phyloP scores from a whole-genome alignment of 2,113 vertebrate genomes.

The Dromaius novaehollandiae region DNA sequence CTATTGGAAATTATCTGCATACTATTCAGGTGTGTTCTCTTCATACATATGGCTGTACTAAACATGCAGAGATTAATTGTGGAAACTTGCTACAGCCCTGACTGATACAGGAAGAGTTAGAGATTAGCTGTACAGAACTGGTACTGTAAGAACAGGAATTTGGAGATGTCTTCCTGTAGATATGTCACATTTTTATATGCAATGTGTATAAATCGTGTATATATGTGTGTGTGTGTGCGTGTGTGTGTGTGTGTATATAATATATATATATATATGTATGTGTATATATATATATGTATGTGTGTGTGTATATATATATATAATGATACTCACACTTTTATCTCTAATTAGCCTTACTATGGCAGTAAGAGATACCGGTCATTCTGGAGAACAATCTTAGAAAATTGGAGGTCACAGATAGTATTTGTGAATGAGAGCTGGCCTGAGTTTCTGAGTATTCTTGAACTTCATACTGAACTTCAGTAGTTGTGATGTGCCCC shows the following conservation, averaged over 20 bases:
- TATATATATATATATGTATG: too few relatives aligned
- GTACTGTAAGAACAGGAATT: background rate
- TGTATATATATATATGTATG: too few relatives aligned
- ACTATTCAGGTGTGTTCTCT: accelerated
- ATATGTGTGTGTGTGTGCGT: too few relatives aligned
- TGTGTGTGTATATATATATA: too few relatives aligned
- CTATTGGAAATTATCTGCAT: background rate
- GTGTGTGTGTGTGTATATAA: too few relatives aligned
- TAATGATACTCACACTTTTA: too few relatives aligned
- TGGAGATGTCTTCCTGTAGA: background rate
- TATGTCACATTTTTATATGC: background rate
- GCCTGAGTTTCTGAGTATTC: background rate
- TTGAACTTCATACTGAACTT: accelerated
- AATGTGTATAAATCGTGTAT: background rate
- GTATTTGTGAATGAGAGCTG: background rate
- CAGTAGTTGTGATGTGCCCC: background rate
- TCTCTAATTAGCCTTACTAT: too few relatives aligned
- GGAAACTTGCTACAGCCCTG: background rate
- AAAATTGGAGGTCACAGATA: background rate
- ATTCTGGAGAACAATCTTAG: too few relatives aligned
- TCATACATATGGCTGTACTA: accelerated
- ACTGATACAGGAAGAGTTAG: background rate
- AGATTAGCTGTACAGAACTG: background rate
- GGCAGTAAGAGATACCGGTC: too few relatives aligned
- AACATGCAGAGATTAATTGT: background rate